Percentiles rank a stretch among this genome's conserved stretches.
Evolutionary conservation across 2,797 vertebrate species (phyloP).

Genomic region (Ctenochaetus hawaiiensis): DNA sequence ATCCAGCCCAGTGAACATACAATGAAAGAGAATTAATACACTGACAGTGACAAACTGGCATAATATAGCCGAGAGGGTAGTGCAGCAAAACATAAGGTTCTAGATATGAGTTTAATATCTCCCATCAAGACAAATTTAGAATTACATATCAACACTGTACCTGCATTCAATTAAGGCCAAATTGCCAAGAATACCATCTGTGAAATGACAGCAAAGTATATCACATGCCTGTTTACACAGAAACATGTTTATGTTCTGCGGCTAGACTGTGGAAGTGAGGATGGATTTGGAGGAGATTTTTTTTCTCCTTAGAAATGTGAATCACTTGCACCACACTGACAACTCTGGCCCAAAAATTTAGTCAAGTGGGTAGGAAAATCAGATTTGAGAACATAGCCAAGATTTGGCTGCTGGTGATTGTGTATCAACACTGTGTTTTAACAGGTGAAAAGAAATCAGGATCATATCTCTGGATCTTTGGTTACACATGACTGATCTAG

Average conservation of each 20-base stretch:
- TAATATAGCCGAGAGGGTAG: background rate
- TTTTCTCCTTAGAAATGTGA: conserved; percentile 30
- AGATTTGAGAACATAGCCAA: conserved; percentile 59
- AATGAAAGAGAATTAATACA: conserved; percentile 23
- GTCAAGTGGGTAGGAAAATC: conserved; percentile 62
- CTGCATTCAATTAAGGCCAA: conserved; percentile 11
- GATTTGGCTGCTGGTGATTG: conserved; percentile 60
- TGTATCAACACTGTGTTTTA: conserved; percentile 72
- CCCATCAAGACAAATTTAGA: conserved; percentile 3
- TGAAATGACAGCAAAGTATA: conserved; percentile 49
- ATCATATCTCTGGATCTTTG: conserved; percentile 73
- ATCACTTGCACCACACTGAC: conserved; percentile 19
- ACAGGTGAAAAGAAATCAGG: conserved; percentile 77
- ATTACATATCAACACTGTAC: conserved; percentile 15
- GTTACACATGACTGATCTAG: conserved; percentile 70
- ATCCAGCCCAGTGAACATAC: conserved; percentile 12
- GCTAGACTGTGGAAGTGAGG: conserved; percentile 38
- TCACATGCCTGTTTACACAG: conserved; percentile 57
- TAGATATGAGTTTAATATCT: conserved; percentile 13
- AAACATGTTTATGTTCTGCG: conserved; percentile 65
- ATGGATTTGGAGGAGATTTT: conserved; percentile 25
- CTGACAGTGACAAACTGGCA: background rate
- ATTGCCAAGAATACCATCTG: conserved; percentile 25
- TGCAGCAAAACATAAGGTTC: conserved; percentile 17
- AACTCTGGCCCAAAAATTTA: conserved; percentile 28